Conservation (phyloP, 2,797 vertebrate genomes). For the Florisuga fusca region DNA sequence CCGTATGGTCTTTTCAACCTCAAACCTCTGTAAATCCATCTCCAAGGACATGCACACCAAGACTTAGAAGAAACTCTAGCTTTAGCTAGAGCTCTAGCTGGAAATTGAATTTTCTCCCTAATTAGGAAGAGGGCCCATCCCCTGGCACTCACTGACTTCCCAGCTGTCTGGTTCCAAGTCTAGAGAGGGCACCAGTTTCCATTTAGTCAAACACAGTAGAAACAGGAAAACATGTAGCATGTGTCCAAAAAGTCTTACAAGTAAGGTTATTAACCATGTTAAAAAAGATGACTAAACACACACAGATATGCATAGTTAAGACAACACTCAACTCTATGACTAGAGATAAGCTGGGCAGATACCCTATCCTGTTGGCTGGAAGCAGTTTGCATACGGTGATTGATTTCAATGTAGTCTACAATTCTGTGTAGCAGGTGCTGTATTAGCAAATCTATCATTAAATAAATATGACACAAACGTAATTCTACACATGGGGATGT, state of each 20-base stretch:
- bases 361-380: neutral
- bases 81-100: neutral
- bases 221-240: neutral
- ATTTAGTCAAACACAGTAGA: neutral
- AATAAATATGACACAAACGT: slow-evolving; percentile 61
- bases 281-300: neutral
- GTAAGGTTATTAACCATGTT: neutral
- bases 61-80: neutral
- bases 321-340: neutral
- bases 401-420: neutral
- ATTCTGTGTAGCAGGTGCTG: slow-evolving; percentile 5
- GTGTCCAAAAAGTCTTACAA: neutral
- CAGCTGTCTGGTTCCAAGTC: neutral
- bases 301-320: neutral
- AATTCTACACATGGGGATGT: slow-evolving; percentile 3
- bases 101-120: neutral
- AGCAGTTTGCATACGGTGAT: neutral
- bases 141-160: neutral
- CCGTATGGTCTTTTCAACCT: neutral
- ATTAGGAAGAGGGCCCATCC: rapidly evolving
- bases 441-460: slow-evolving; percentile 57
- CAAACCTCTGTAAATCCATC: neutral
- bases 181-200: neutral
- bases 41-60: neutral
- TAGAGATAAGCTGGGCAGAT: neutral